A percentile compares a stretch with the other conserved stretches of the same genome.
These are phyloP conservation scores for Lasius platythorax DNA, from an alignment of 2,888 invertebrate genomes.

Conservation along the genomic window DNA sequence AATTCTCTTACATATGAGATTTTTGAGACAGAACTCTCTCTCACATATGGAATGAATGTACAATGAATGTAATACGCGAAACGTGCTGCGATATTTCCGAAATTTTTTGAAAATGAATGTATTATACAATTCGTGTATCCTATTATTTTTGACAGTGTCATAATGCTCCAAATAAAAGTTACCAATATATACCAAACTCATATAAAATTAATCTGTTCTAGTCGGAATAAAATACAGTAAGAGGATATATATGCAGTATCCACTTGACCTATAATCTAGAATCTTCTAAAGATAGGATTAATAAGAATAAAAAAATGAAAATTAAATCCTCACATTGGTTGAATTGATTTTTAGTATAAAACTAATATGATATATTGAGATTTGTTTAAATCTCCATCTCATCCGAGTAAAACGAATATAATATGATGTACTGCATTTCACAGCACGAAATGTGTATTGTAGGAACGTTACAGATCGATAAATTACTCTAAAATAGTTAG, in stretches of 20 bases:
- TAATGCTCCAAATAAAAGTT: neutral
- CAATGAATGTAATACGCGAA: neutral
- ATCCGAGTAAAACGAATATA: neutral
- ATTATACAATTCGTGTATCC: neutral
- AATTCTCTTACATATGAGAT: neutral
- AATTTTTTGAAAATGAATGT: neutral
- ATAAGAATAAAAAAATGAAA: neutral
- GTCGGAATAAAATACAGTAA: neutral
- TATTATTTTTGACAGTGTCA: neutral
- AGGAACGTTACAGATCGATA: constrained; percentile 57
- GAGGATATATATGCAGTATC: neutral
- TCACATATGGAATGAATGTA: neutral
- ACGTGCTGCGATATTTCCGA: neutral
- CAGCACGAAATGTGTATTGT: neutral
- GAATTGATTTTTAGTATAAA: constrained; percentile 1
- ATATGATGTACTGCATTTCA: constrained; percentile 12
- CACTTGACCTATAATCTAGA: neutral
- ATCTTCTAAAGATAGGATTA: neutral
- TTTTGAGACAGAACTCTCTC: neutral
- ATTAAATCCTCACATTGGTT: neutral
- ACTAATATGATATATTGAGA: neutral
- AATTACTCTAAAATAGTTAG: constrained; percentile 63
- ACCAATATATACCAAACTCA: neutral
- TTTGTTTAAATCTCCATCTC: neutral
- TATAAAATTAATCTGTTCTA: neutral